Evolutionary conservation across 2,113 vertebrate genomes (phyloP).

Genomic region (Ammodytes dubius): DNA sequence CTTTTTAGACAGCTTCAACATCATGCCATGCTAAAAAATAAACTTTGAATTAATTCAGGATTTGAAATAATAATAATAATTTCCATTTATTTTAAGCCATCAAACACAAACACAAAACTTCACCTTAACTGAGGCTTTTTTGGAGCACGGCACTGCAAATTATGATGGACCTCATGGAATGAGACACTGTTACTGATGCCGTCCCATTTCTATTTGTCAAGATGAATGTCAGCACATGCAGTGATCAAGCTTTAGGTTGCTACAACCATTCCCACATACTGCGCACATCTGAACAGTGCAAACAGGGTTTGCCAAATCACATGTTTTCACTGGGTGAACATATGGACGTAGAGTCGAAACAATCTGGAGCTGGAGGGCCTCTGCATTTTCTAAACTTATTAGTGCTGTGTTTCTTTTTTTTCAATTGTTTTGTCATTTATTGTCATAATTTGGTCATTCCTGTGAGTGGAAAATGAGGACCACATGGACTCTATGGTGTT

Average conservation of each 20-base stretch:
- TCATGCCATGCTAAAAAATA: neutral
- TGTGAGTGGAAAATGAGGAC: neutral
- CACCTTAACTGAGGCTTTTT: neutral
- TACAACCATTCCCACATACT: neutral
- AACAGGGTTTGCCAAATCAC: too few relatives aligned
- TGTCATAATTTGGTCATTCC: too few relatives aligned
- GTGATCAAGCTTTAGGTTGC: neutral
- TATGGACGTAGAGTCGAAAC: neutral
- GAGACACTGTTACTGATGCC: neutral
- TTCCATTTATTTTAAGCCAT: neutral
- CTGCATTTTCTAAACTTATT: too few relatives aligned
- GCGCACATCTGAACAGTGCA: neutral
- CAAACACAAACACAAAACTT: neutral
- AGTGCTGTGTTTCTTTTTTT: neutral
- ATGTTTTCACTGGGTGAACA: neutral
- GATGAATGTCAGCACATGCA: neutral
- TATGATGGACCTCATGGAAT: neutral
- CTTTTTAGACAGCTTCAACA: conserved; percentile 7
- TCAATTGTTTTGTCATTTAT: neutral
- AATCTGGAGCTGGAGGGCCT: neutral
- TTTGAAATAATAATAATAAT: neutral
- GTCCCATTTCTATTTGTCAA: neutral
- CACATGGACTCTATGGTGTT: neutral
- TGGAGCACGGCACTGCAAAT: neutral
- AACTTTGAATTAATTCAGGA: neutral